Conservation (phyloP, 1,140 invertebrate genomes). For the Danaus melanippus region DNA sequence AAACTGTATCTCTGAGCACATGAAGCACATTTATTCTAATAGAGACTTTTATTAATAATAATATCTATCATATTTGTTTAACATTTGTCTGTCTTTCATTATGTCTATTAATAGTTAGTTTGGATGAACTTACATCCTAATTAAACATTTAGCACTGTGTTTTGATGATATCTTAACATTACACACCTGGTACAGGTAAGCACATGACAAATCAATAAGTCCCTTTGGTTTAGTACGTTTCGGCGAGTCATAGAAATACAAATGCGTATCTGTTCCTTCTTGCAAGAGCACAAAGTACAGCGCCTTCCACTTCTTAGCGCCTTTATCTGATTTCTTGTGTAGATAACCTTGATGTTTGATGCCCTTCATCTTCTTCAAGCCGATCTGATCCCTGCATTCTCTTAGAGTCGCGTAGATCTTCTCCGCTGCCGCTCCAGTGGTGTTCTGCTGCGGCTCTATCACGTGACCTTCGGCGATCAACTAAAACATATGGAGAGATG, state of each 20-base stretch:
- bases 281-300: conserved; percentile 94
- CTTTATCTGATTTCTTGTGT: conserved; percentile 94
- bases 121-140: no score
- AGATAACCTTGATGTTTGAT: conserved; percentile 96
- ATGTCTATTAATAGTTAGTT: no score
- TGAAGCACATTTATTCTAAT: no score
- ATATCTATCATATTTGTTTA: no score
- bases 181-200: conserved; percentile 92
- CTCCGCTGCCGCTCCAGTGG: conserved; percentile 83
- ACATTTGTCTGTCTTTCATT: no score
- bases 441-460: conserved; percentile 74
- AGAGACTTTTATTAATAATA: no score
- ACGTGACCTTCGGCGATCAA: conserved; percentile 75
- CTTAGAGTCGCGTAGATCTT: conserved; percentile 94
- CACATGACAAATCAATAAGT: conserved; percentile 95
- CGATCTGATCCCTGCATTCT: conserved; percentile 91
- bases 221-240: conserved; percentile 97
- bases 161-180: no score
- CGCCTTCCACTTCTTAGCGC: conserved; percentile 95
- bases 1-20: no score
- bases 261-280: conserved; percentile 93
- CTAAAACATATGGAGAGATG: conserved; percentile 41
- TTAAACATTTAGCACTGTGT: no score
- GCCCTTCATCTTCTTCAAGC: conserved; percentile 89
- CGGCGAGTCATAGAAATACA: conserved; percentile 97